Evolutionary conservation across 1,140 invertebrate species (phyloP).

Genomic region (Aethina tumida): DNA sequence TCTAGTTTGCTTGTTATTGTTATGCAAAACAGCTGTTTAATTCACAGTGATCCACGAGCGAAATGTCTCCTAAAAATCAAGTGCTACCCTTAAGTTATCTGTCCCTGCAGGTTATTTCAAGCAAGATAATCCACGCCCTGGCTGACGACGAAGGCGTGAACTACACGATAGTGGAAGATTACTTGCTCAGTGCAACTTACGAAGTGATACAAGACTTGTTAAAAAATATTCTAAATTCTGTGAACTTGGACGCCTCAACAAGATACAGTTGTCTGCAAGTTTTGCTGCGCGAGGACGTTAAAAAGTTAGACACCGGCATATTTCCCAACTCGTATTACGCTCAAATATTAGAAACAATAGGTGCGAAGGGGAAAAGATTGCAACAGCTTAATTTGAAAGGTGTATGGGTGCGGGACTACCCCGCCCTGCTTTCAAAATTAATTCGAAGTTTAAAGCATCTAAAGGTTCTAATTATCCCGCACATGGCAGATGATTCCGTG

Average conservation of each 20-base stretch:
- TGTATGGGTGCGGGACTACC: constrained; percentile 56
- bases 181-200: constrained; percentile 25
- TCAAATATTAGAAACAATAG: constrained; percentile 44
- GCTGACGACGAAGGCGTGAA: constrained; percentile 28
- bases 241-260: constrained; percentile 51
- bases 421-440: constrained; percentile 47
- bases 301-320: constrained; percentile 49
- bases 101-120: constrained; percentile 25
- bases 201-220: constrained; percentile 55
- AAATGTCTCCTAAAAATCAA: constrained; percentile 31
- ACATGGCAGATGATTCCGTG: constrained; percentile 56
- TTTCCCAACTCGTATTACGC: constrained; percentile 56
- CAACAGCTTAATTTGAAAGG: constrained; percentile 55
- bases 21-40: neutral
- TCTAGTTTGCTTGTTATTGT: constrained; percentile 1
- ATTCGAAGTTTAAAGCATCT: constrained; percentile 45
- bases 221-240: constrained; percentile 47
- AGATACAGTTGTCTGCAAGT: constrained; percentile 50
- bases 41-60: neutral
- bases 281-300: constrained; percentile 49
- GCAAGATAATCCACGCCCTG: constrained; percentile 25
- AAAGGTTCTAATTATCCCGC: constrained; percentile 50
- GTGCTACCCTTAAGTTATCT: constrained; percentile 21
- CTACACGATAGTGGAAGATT: constrained; percentile 20
- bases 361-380: constrained; percentile 46